A percentile compares a stretch with the other conserved stretches of the same genome.
Conservation (phyloP, 2,113 vertebrate species). For the Oryzias celebensis region DNA sequence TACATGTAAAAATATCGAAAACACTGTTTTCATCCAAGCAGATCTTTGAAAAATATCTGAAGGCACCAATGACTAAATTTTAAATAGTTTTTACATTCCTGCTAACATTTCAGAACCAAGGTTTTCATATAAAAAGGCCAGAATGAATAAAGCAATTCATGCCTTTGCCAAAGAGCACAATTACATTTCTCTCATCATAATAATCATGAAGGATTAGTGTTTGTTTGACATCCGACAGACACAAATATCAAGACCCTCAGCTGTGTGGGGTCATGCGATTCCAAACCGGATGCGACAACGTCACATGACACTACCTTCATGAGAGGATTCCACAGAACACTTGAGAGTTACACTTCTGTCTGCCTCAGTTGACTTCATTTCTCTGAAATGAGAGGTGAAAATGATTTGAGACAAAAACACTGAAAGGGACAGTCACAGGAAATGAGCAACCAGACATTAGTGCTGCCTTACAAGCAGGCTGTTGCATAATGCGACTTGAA, state of each 20-base stretch:
- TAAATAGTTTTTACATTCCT: too few species aligned
- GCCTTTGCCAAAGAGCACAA: slow-evolving; percentile 1
- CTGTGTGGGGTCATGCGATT: not conserved
- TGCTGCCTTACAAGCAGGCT: slow-evolving; percentile 30
- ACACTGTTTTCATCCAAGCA: too few species aligned
- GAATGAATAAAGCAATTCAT: too few species aligned
- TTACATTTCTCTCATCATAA: slow-evolving; percentile 8
- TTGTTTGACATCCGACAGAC: slow-evolving; percentile 2
- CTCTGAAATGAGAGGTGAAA: slow-evolving; percentile 40
- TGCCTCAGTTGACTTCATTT: slow-evolving; percentile 21
- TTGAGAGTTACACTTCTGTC: slow-evolving; percentile 25
- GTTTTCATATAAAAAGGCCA: too few species aligned
- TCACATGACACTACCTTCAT: slow-evolving; percentile 16
- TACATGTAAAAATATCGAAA: too few species aligned
- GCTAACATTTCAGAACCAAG: too few species aligned
- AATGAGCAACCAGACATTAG: slow-evolving; percentile 23
- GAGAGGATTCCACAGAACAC: slow-evolving; percentile 25
- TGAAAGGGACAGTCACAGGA: slow-evolving; percentile 42
- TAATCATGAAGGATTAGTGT: not conserved
- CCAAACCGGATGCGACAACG: slow-evolving; percentile 26
- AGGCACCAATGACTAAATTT: too few species aligned
- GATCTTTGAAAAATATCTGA: too few species aligned
- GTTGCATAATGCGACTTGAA: slow-evolving; percentile 39
- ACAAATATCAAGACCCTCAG: slow-evolving; percentile 14
- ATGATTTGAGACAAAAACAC: slow-evolving; percentile 46